phyloP scores from a whole-genome alignment of 2,888 invertebrate species.

The Gymnocheta viridis region DNA sequence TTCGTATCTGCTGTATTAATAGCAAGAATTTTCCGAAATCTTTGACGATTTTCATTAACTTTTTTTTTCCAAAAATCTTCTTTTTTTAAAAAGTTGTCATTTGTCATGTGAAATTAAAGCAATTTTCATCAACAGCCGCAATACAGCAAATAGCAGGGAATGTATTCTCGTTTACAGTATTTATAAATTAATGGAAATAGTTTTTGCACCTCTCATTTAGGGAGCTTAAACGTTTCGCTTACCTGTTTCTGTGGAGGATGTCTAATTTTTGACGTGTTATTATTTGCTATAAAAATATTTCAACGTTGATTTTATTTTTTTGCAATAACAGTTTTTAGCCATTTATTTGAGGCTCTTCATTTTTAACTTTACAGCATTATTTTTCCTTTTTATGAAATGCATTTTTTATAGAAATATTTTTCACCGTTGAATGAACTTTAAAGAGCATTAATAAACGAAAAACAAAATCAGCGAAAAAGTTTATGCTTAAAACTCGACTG shows the following conservation, averaged over 20 bases:
- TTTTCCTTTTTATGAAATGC: constrained; percentile 31
- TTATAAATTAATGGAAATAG: too few relatives aligned
- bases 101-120: too few relatives aligned
- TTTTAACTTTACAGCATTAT: constrained; percentile 19
- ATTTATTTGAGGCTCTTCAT: constrained; percentile 3
- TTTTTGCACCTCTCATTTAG: background rate
- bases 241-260: constrained; percentile 39
- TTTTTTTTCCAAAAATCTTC: too few relatives aligned
- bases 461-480: constrained; percentile 41
- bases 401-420: constrained; percentile 51
- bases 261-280: constrained; percentile 55
- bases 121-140: too few relatives aligned
- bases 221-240: background rate
- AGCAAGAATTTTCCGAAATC: too few relatives aligned
- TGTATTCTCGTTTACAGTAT: too few relatives aligned
- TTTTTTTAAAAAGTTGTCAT: too few relatives aligned
- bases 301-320: constrained; percentile 33
- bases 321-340: constrained; percentile 3
- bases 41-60: background rate
- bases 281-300: constrained; percentile 46
- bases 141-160: too few relatives aligned
- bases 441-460: constrained; percentile 36
- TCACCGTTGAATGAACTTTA: constrained; percentile 62
- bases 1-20: too few relatives aligned
- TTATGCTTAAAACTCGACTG: constrained; percentile 48